Base-by-base conservation (phyloP, 2,113 vertebrate species). In the Antechinus flavipes region DNA sequence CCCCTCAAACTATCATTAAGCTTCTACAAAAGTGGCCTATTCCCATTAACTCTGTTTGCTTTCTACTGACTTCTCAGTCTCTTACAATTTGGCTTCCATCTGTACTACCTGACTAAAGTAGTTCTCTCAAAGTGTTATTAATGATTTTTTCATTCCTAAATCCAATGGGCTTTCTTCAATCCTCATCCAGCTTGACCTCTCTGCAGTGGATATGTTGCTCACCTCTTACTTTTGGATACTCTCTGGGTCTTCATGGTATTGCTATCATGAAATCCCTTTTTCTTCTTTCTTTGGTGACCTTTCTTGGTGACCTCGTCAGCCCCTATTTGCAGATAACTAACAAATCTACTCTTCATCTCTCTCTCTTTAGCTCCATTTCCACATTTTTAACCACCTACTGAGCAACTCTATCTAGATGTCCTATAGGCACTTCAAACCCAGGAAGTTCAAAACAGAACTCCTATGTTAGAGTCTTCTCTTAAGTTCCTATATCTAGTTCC, bases 261-360 rank as follows among this genome's bases (percentile, higher is more conserved):
- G 14, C 19, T 84, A 19, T 84, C 1, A n/a, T 35, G 12, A 61
- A 11, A 30, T 84, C 6, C 7, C 42, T 35, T 84, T 42, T 19
- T n/a, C 1, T 42, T 42, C 68, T 84, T 76, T 35, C 14, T 42
- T 42, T 42, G n/a, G 42, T 84, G 8, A 84, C 42, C 19, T 84
- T n/a, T 76, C 68, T 84, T 84, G 16, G n/a, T 42, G 68, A 84
- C 16, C n/a, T 84, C 23, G 19, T 42, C 68, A 42, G n/a, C 19
- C 22, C n/a, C 7, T 42, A 0, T 16, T 54, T 4, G 0, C 27
- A 0, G 50, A 52, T 0, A 7, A 10, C 14, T n/a, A 56, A 47
- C 19, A n/a, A 42, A 56, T 89, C 26, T 47, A 50, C 25, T 35
- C n/a, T 47, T 53, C 35, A 1, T 24, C 1, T 55, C n/a, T 91